Evolutionary conservation across 2,888 invertebrate genomes (phyloP).

Genomic region (Laspeyria flexula): DNA sequence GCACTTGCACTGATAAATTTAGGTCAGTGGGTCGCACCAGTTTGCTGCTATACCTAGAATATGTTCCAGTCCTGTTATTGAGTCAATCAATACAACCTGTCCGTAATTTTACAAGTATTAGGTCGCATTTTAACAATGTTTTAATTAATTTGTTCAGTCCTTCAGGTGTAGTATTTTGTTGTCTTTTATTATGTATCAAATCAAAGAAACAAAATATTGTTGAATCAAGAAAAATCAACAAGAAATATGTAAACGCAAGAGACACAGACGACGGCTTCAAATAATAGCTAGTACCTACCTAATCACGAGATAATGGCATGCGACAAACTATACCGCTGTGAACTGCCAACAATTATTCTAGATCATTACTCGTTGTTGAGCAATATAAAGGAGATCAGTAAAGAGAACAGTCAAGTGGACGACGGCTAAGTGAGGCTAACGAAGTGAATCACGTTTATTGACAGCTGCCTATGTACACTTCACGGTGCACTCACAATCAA

Average conservation of each 20-base stretch:
- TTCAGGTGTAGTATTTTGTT: not conserved
- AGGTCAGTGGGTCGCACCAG: constrained; percentile 52
- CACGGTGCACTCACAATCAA: constrained; percentile 27
- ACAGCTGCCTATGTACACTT: constrained; percentile 9
- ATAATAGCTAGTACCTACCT: too few relatives aligned
- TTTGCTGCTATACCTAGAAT: constrained; percentile 29
- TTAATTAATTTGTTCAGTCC: too few relatives aligned
- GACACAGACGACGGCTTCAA: constrained; percentile 6
- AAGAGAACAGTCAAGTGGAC: constrained; percentile 16
- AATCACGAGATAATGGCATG: constrained; percentile 37
- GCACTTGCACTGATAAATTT: constrained; percentile 41
- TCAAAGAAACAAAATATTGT: not conserved
- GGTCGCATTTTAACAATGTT: too few relatives aligned
- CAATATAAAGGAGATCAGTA: constrained; percentile 15
- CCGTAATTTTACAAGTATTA: too few relatives aligned
- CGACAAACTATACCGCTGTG: constrained; percentile 21
- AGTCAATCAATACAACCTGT: not conserved
- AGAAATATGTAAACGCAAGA: constrained; percentile 7
- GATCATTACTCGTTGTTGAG: constrained; percentile 24
- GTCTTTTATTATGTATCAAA: too few relatives aligned
- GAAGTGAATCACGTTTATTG: constrained; percentile 36
- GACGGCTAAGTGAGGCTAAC: constrained; percentile 19
- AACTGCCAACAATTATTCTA: constrained; percentile 34
- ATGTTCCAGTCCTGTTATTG: constrained; percentile 13
- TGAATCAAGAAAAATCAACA: constrained; percentile 1